phyloP scores from a whole-genome alignment of 2,113 vertebrate genomes.

The Platichthys stellatus region DNA sequence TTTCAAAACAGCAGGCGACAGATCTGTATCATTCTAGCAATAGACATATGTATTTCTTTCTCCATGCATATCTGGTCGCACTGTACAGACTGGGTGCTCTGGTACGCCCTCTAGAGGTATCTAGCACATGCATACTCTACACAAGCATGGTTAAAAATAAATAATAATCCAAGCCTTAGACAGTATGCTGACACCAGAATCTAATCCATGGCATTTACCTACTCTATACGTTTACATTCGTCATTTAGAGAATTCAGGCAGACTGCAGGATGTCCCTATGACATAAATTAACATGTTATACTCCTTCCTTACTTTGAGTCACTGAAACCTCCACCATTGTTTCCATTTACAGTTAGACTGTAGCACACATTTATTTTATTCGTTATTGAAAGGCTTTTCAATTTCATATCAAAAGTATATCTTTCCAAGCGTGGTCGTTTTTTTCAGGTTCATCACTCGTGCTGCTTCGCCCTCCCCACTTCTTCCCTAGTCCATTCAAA shows the following conservation, averaged over 20 bases:
- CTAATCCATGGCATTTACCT: neutral
- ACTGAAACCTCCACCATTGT: neutral
- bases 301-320: neutral
- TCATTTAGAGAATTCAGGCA: neutral
- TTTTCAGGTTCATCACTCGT: slow-evolving; percentile 2
- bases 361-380: slow-evolving; percentile 9
- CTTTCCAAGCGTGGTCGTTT: neutral
- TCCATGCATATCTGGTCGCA: too few species aligned
- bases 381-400: neutral
- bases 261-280: neutral
- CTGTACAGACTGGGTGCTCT: too few species aligned
- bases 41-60: too few species aligned
- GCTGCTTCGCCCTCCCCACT: neutral
- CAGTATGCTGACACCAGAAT: neutral
- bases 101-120: too few species aligned
- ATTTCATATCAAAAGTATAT: neutral
- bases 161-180: neutral
- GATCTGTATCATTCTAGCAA: too few species aligned
- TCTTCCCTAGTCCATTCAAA: slow-evolving; percentile 4
- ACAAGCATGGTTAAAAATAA: neutral
- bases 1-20: neutral
- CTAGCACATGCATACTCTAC: neutral
- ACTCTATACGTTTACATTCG: neutral
- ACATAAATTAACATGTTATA: too few species aligned
- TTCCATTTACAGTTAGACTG: neutral